Evolutionary conservation across 2,797 vertebrate species (phyloP), one percentile per base, ranked within the genome.

Genomic region (Tokudaia tokunoshimensis): DNA sequence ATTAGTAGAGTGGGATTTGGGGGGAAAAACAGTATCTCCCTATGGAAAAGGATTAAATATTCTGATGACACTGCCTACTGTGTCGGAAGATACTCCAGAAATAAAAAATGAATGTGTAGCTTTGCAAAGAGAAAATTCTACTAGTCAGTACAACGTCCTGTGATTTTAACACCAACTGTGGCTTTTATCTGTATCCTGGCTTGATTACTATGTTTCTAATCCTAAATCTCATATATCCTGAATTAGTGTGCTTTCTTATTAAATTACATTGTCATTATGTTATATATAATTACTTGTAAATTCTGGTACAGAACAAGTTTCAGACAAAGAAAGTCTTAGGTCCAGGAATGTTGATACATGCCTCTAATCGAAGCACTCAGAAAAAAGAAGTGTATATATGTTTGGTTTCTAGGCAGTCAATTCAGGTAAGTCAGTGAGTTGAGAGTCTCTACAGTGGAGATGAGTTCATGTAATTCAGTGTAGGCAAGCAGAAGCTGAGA

Each of bases 161-260:
- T 50, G 70, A 34, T 95, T 95, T 78, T 88, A 76, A 26, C 10
- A 92, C 41, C 24, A 44, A 88, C 31, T 47, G 7, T 29, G 87
- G 20, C 17, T 93, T 95, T 95, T 93, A 41, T 74, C 91, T 93
- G 41, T 50, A 86, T 9, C 24, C 10, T 10, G 31, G 3, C 13
- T 94, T 90, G 24, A 79, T 85, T 82, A 13, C 55, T 88, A 61
- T 6, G 29, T 85, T 92, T 15, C 78, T 10, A 57, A 50, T 86
- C n/a, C 34, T 57, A 89, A 65, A 19, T 91, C 26, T 93, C 24
- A 26, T 86, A 34, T 84, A 19, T 87, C 26, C 31, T 26, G 50
- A 13, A 50, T 91, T 88, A 24, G 87, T 92, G 80, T n/a, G 1
- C 10, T 87, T 92, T 95, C 4, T 91, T 82, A 94, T 79, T 95